phyloP scores from a whole-genome alignment of 2,888 invertebrate species.

The Drosophila yooni region DNA sequence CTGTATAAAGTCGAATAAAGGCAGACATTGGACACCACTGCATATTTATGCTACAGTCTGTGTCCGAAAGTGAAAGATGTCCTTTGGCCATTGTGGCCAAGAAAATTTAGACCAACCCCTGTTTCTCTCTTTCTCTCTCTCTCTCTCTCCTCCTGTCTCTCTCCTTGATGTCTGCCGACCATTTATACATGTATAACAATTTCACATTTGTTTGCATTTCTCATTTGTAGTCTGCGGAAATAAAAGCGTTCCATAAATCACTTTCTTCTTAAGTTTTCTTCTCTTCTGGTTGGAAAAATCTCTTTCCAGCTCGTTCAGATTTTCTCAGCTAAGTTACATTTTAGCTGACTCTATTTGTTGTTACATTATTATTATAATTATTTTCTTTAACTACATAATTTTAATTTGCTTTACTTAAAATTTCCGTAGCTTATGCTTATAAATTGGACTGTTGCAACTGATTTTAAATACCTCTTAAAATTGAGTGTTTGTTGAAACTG shows the following conservation, averaged over 20 bases:
- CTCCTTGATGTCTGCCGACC: constrained; percentile 4
- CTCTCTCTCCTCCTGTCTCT: neutral
- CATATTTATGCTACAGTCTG: constrained; percentile 60
- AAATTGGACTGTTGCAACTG: neutral
- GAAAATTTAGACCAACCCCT: constrained; percentile 32
- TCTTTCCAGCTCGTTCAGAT: neutral
- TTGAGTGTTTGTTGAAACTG: neutral
- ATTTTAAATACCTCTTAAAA: neutral
- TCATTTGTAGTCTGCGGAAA: constrained; percentile 31
- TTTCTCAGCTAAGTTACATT: neutral
- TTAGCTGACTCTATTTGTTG: too few species aligned
- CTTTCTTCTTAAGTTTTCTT: constrained; percentile 3
- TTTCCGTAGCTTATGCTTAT: neutral
- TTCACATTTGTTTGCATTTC: constrained; percentile 39
- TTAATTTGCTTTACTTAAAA: too few species aligned
- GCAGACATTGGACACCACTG: constrained; percentile 20
- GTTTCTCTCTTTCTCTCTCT: neutral
- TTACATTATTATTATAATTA: too few species aligned
- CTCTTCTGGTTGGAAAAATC: neutral
- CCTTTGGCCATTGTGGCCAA: constrained; percentile 62
- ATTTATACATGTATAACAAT: constrained; percentile 53
- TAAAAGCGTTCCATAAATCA: constrained; percentile 30
- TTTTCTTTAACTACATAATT: too few species aligned
- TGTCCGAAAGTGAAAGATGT: constrained; percentile 62
- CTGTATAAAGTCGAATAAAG: neutral